phyloP scores from a whole-genome alignment of 2,888 invertebrate species.

The Ligdia adustata region DNA sequence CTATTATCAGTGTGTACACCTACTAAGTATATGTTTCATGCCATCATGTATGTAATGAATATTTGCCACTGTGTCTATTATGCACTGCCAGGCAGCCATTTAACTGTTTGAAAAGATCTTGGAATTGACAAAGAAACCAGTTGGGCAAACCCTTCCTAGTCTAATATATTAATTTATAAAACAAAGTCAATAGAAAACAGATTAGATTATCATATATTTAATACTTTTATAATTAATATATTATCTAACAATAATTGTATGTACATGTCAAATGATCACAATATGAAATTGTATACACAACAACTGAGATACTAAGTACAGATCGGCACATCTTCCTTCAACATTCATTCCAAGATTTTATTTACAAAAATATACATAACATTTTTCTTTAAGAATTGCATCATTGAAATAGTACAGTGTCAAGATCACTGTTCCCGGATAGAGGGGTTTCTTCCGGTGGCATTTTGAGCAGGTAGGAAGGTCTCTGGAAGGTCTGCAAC shows the following conservation, averaged over 20 bases:
- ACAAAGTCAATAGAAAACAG: slow-evolving; percentile 10
- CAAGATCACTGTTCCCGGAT: slow-evolving; percentile 40
- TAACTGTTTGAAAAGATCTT: too few relatives aligned
- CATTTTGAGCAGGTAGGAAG: slow-evolving; percentile 65
- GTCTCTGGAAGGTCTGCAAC: slow-evolving; percentile 49
- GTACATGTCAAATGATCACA: slow-evolving; percentile 14
- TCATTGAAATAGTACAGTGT: slow-evolving; percentile 25
- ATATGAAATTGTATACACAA: slow-evolving; percentile 19
- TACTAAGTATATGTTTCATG: too few relatives aligned
- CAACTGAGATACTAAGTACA: slow-evolving; percentile 66
- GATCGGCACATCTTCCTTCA: slow-evolving; percentile 44
- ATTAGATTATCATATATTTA: slow-evolving; percentile 50
- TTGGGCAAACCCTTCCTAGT: too few relatives aligned
- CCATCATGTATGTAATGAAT: too few relatives aligned
- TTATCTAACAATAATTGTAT: slow-evolving; percentile 28
- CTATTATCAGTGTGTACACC: too few relatives aligned
- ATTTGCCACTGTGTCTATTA: too few relatives aligned
- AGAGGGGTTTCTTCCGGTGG: slow-evolving; percentile 55
- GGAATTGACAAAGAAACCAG: too few relatives aligned
- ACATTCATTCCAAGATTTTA: slow-evolving; percentile 46
- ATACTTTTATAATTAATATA: slow-evolving; percentile 42
- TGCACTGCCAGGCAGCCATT: too few relatives aligned
- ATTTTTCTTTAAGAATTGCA: slow-evolving; percentile 31
- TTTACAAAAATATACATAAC: slow-evolving; percentile 70
- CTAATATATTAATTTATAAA: too few relatives aligned